These are phyloP conservation scores for Netelia virgata DNA, from an alignment of 2,888 invertebrate species.

Conservation along the genomic window DNA sequence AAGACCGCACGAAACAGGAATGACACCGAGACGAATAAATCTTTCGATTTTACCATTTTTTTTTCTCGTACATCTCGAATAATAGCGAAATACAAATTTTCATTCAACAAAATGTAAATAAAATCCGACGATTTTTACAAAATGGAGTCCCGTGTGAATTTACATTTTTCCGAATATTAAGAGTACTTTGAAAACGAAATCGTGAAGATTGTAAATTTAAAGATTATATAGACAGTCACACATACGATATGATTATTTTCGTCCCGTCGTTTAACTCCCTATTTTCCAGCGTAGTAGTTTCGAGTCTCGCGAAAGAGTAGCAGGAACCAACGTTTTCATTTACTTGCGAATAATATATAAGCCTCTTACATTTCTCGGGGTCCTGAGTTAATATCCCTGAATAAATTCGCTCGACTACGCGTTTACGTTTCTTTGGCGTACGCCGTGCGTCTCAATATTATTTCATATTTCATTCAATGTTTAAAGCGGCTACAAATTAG, in stretches of 20 bases:
- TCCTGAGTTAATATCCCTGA: constrained; percentile 36
- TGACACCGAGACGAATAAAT: not conserved
- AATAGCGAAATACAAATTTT: not conserved
- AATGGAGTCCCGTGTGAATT: too few relatives aligned
- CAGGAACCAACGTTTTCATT: constrained; percentile 21
- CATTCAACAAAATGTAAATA: not conserved
- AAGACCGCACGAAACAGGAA: constrained; percentile 14
- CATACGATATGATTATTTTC: not conserved
- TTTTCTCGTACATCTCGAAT: not conserved
- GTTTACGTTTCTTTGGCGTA: not conserved
- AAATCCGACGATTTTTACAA: too few relatives aligned
- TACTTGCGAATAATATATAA: constrained; percentile 37
- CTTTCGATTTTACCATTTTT: not conserved
- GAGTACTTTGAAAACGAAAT: not conserved
- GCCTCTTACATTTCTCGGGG: constrained; percentile 48
- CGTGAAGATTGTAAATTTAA: not conserved
- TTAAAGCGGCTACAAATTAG: constrained; percentile 19
- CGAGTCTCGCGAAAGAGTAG: not conserved
- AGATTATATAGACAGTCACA: not conserved
- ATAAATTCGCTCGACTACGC: constrained; percentile 7
- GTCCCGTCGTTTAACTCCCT: not conserved
- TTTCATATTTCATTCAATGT: not conserved
- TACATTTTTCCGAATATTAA: too few relatives aligned
- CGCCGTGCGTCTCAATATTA: not conserved
- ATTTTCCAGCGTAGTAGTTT: not conserved